phyloP scores from a whole-genome alignment of 2,797 vertebrate genomes.

The Glossophaga mutica region DNA sequence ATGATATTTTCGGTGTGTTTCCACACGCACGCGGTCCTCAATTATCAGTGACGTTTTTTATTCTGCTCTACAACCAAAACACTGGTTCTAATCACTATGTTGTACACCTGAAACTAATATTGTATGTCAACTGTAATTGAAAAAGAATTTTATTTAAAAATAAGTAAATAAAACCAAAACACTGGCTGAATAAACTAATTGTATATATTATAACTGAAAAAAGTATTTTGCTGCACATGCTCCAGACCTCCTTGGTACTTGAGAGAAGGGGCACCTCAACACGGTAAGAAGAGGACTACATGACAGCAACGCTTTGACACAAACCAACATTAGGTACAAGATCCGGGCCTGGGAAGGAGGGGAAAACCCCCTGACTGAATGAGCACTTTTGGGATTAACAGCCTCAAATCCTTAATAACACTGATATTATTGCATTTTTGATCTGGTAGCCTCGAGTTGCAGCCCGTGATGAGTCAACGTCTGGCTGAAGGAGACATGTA shows the following conservation, averaged over 20 bases:
- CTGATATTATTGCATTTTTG: not conserved
- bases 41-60: not conserved
- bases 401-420: not conserved
- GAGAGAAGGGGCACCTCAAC: not conserved
- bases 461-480: not conserved
- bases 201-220: not conserved
- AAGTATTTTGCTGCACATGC: not conserved
- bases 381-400: slow-evolving; percentile 11
- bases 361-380: not conserved
- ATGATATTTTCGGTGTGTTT: not conserved
- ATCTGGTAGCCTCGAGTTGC: not conserved
- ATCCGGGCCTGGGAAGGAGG: not conserved
- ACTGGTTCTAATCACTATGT: not conserved
- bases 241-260: not conserved
- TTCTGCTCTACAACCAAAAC: slow-evolving; percentile 8
- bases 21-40: not conserved
- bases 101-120: not conserved
- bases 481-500: slow-evolving; percentile 5
- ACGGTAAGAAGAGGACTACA: not conserved
- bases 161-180: slow-evolving; percentile 15
- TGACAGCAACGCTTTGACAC: not conserved
- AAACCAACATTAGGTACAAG: not conserved
- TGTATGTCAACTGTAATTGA: not conserved
- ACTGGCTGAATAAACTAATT: not conserved
- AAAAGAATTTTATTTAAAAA: not conserved